Base-by-base conservation (phyloP, 2,113 vertebrate species). In the Tangachromis dhanisi region DNA sequence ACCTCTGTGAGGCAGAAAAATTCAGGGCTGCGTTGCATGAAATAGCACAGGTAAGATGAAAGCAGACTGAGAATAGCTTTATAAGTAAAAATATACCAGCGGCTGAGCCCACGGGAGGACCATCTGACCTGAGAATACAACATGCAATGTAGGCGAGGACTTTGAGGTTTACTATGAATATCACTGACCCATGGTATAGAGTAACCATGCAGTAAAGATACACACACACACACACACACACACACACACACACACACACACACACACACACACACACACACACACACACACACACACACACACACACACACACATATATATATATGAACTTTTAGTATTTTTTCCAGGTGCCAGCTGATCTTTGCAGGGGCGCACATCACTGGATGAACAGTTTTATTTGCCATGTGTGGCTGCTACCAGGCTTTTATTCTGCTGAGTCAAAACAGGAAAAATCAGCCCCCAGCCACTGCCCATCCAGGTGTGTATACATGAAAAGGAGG, bases 291-390 rank as follows among this genome's bases (percentile, higher is more conserved):
- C 8, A 14, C 40, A 40, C 38, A 11, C 7, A 14, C 55, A 59
- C 7, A 17, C 13, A 47, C 16, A 17, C 4, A 49, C 2, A 42
- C 5, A 17, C 4, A 8, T 1, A 9, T 1, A 7, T 1, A 49
- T 3, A 51, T 10, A n/a, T 53, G 47, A 21, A 8, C 81, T 80
- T 26, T 68, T 89, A 49, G 61, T 80, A 79, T 61, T 61, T 88
- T 68, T 88, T 49, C 24, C 71, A 85, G 81, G 21, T 81, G 87
- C 42, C 86, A 78, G 68, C 68, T 86, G 81, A 83, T 88, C 57
- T 66, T 54, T 49, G 68, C 55, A 63, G 89, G 55, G n/a, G 16
- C n/a, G 9, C 82, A 78, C 63, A 73, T 82, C 57, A 84, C 86
- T 33, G 26, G 38, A 49, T 49, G 24, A 31, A 31, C 71, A 49